Base-by-base conservation (phyloP, 2,113 vertebrate genomes). In the Phaethornis superciliosus region DNA sequence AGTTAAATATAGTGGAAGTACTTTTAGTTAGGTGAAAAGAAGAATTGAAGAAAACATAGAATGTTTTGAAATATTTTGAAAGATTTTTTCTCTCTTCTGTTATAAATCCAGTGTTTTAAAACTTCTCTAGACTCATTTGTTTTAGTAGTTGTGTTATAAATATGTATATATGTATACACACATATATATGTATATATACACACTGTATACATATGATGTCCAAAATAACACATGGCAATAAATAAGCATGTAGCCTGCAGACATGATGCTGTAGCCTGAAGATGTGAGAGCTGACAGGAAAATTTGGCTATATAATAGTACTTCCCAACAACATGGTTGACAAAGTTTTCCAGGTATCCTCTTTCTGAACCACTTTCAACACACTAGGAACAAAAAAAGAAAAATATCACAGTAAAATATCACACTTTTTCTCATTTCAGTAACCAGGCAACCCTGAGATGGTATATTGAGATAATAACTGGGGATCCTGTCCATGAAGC, bases 401-500 rank as follows among this genome's bases (percentile, higher is more conserved):
- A 14, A 40, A 80, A 70, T 70, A 23, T 33, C 10, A 22, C 37
- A 83, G 40, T 40, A 14, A 40, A 80, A 74, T 70, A 23, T 33
- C 10, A 22, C 37, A 83, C 28, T 88, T 74, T 88, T 90, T 40
- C 14, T 56, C 64, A 8, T 68, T 81, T 81, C 56, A 63, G 9
- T 67, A 67, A 23, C 44, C 90, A 42, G 15, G 42, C 27, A 77
- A 37, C 33, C 62, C 59, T 72, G 71, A 85, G 51, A 69, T 54
- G 9, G 4, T 79, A 24, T 83, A 56, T 28, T 82, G 84, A 91
- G 81, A 84, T 68, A 78, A 79, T 87, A 85, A 84, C 59, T 68
- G 42, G 79, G 15, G 28, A 69, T 76, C 32, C 49, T 82, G 14
- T 60, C 54, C 37, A 51, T 52, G 83, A 74, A 89, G 35, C 52